A percentile compares a stretch with the other conserved stretches of the same genome.
phyloP scores from a whole-genome alignment of 2,113 vertebrate species.

The Cervus canadensis region DNA sequence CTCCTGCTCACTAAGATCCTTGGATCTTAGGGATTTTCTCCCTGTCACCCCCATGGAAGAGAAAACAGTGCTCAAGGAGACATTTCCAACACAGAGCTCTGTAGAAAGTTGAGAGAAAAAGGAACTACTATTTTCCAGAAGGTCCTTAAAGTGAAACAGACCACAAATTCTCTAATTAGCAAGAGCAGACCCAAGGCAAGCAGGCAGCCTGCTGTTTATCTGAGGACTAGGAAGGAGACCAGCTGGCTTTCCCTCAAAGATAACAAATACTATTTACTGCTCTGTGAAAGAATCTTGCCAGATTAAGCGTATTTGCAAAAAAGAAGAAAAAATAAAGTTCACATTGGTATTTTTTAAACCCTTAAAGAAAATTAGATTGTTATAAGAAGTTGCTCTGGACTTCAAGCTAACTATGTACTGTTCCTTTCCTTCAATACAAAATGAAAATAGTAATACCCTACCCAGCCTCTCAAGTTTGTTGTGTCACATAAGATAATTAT shows the following conservation, averaged over 20 bases:
- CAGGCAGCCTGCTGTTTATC: constrained; percentile 42
- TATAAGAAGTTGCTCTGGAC: neutral
- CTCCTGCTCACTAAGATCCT: neutral
- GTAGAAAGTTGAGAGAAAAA: neutral
- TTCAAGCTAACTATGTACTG: neutral
- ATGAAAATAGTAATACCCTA: neutral
- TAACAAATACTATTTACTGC: constrained; percentile 55
- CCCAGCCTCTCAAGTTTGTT: neutral
- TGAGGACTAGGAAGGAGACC: neutral
- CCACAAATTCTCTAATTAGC: constrained; percentile 20
- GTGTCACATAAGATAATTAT: neutral
- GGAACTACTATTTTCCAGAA: neutral
- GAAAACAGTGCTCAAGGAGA: neutral
- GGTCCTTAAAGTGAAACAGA: constrained; percentile 20
- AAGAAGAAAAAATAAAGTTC: neutral
- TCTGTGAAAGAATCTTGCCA: neutral
- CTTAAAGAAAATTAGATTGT: neutral
- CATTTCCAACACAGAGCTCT: neutral
- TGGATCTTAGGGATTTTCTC: neutral
- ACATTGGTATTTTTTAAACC: neutral
- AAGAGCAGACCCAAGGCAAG: neutral
- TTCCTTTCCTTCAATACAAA: neutral
- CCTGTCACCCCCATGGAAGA: neutral
- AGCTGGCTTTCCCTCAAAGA: constrained; percentile 41
- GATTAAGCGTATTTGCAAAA: constrained; percentile 14